Conservation (phyloP, 1,140 invertebrate species). For the Drosophila paulistorum region DNA sequence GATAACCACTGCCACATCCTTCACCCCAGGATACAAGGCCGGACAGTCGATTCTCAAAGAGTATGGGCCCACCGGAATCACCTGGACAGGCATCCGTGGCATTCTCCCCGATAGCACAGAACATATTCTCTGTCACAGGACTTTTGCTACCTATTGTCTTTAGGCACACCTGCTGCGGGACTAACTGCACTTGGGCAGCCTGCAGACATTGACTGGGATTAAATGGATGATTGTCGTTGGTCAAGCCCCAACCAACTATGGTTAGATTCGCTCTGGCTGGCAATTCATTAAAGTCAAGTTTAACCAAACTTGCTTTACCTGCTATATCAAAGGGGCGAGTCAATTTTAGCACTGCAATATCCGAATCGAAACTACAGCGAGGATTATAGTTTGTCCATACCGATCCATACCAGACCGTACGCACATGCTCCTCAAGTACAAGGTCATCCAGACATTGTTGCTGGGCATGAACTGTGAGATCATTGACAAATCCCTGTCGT, state of each 20-base stretch:
- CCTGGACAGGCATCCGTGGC: slow-evolving; percentile 56
- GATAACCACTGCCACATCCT: slow-evolving; percentile 75
- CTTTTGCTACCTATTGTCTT: not conserved
- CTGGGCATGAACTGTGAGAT: slow-evolving; percentile 51
- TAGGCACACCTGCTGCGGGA: slow-evolving; percentile 21
- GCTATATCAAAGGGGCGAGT: slow-evolving; percentile 31
- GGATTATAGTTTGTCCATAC: slow-evolving; percentile 29
- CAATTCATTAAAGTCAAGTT: slow-evolving; percentile 54
- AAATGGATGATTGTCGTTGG: not conserved
- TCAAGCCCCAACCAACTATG: slow-evolving; percentile 57
- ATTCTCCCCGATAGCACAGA: slow-evolving; percentile 79
- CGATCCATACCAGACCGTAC: slow-evolving; percentile 21
- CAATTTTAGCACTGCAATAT: slow-evolving; percentile 60
- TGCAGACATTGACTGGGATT: slow-evolving; percentile 51
- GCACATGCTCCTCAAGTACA: slow-evolving; percentile 15
- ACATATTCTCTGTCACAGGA: slow-evolving; percentile 69
- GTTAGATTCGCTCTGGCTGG: slow-evolving; percentile 34
- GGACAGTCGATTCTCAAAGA: slow-evolving; percentile 28
- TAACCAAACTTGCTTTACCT: slow-evolving; percentile 15
- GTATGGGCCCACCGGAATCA: slow-evolving; percentile 62
- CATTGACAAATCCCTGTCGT: not conserved
- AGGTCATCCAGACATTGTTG: slow-evolving; percentile 49
- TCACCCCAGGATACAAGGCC: slow-evolving; percentile 86
- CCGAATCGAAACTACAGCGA: slow-evolving; percentile 33
- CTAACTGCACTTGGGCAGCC: slow-evolving; percentile 23